phyloP scores from a whole-genome alignment of 2,113 vertebrate species.

The Riparia riparia region DNA sequence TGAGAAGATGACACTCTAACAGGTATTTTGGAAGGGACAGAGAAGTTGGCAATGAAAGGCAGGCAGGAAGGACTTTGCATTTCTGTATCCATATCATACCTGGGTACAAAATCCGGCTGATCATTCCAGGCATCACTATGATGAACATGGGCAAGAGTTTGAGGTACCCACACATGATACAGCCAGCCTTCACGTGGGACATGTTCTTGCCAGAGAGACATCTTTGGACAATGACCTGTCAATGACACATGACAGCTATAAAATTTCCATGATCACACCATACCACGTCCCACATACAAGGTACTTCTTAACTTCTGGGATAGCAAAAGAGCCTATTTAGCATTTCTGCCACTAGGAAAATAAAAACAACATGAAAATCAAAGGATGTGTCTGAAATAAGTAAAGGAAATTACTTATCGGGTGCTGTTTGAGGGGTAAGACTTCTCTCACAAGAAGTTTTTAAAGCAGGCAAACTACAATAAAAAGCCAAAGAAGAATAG shows the following conservation, averaged over 20 bases:
- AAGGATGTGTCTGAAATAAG: neutral
- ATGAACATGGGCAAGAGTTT: conserved; percentile 97
- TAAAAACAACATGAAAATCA: neutral
- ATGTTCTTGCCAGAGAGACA: conserved; percentile 96
- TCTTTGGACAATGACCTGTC: conserved; percentile 95
- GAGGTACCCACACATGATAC: conserved; percentile 91
- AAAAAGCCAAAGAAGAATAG: neutral
- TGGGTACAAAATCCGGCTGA: conserved; percentile 92
- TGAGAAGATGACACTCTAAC: neutral
- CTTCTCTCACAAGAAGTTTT: neutral
- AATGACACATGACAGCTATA: neutral
- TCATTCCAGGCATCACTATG: conserved; percentile 95
- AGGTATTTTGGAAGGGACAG: neutral
- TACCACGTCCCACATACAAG: neutral
- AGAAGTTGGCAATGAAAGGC: neutral
- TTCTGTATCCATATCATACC: conserved; percentile 59
- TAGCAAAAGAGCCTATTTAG: neutral
- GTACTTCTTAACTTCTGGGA: neutral
- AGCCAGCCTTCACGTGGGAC: conserved; percentile 95
- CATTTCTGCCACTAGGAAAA: neutral
- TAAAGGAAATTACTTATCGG: neutral
- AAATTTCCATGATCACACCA: neutral
- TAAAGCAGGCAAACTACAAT: neutral
- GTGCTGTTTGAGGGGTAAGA: neutral
- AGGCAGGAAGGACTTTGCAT: neutral